phyloP scores from a whole-genome alignment of 2,888 invertebrate species.

The Epistrophe eligans region DNA sequence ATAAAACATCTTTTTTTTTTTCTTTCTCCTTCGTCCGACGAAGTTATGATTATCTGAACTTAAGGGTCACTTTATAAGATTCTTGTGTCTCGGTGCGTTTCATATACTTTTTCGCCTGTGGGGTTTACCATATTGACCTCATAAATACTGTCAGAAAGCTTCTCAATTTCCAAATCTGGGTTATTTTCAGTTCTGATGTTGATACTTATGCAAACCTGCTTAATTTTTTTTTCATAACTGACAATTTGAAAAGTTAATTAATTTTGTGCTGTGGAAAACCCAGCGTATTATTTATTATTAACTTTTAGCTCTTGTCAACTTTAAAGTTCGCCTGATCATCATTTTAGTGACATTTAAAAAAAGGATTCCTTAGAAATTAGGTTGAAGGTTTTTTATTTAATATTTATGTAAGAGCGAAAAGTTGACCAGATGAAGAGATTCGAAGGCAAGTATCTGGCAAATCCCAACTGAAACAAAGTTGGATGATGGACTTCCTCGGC shows the following conservation, averaged over 20 bases:
- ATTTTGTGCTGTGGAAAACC: neutral
- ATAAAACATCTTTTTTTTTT: neutral
- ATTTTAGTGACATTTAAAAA: no score
- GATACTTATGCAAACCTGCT: neutral
- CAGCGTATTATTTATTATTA: no score
- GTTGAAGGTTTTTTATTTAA: no score
- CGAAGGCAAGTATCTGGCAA: no score
- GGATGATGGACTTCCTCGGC: no score
- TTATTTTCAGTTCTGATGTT: no score
- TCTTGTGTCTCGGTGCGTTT: neutral
- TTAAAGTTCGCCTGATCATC: no score
- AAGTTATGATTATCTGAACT: slow-evolving; percentile 12
- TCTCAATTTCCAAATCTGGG: neutral
- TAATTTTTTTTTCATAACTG: neutral
- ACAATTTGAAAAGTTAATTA: neutral
- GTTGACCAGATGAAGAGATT: no score
- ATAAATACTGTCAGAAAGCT: neutral
- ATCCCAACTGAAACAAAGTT: no score
- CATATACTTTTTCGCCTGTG: neutral
- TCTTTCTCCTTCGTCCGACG: neutral
- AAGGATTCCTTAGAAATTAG: no score
- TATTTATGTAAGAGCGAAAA: no score
- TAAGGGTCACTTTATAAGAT: slow-evolving; percentile 5
- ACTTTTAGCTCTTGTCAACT: no score
- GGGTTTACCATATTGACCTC: neutral